These are phyloP conservation scores for Petrocephalus zakoni DNA, from an alignment of 2,113 vertebrate species.

Conservation along the genomic window DNA sequence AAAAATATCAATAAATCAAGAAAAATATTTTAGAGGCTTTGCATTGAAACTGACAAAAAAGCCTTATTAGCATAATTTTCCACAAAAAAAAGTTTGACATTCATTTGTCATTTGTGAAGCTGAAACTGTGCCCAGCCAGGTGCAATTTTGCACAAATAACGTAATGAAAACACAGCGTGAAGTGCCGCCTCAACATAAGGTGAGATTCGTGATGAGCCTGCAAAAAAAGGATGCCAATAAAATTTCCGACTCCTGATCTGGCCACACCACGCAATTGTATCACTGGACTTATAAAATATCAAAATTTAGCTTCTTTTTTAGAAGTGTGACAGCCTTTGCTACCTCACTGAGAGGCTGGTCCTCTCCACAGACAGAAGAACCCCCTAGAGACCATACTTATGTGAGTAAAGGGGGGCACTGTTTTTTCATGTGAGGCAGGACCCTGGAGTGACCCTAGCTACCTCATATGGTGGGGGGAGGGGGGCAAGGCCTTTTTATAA, in stretches of 20 bases:
- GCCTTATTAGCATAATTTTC: background rate
- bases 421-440: background rate
- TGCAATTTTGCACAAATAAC: background rate
- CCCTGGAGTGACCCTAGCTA: background rate
- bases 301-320: background rate
- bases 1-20: background rate
- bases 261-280: background rate
- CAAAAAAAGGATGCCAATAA: background rate
- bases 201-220: background rate
- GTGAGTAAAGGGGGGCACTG: background rate
- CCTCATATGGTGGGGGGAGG: background rate
- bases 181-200: background rate
- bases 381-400: background rate
- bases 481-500: background rate
- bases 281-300: too few species aligned
- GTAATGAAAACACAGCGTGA: background rate
- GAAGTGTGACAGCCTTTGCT: background rate
- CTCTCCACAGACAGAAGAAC: background rate
- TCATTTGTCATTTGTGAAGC: background rate
- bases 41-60: background rate
- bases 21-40: background rate
- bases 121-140: background rate
- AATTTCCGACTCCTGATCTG: background rate
- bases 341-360: background rate
- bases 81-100: background rate